These are phyloP conservation scores for Pipistrellus kuhlii DNA, from an alignment of 2,797 vertebrate genomes.

Conservation along the genomic window DNA sequence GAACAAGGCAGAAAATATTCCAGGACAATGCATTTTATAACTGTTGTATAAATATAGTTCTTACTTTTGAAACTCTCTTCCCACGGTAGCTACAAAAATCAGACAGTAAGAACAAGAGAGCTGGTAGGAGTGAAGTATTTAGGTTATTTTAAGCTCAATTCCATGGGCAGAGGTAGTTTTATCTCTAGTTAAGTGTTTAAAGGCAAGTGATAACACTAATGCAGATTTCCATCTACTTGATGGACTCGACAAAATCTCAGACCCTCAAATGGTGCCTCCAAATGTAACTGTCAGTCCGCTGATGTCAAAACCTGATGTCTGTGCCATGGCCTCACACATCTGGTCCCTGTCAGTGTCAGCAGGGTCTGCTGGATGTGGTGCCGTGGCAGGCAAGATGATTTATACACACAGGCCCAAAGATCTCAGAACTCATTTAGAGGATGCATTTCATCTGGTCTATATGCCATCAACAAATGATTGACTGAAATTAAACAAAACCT, in stretches of 20 bases:
- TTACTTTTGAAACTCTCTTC: constrained; percentile 26
- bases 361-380: constrained; percentile 69
- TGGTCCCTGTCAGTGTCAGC: constrained; percentile 72
- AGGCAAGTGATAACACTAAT: constrained; percentile 60
- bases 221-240: constrained; percentile 48
- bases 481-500: constrained; percentile 78
- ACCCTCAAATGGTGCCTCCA: constrained; percentile 59
- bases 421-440: constrained; percentile 60
- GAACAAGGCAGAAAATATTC: constrained; percentile 33
- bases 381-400: constrained; percentile 71
- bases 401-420: constrained; percentile 69
- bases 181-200: constrained; percentile 41
- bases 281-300: constrained; percentile 73
- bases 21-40: background rate
- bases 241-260: constrained; percentile 58
- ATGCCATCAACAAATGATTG: constrained; percentile 78
- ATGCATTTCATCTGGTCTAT: constrained; percentile 67
- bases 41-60: constrained; percentile 29
- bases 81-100: background rate
- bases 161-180: constrained; percentile 32
- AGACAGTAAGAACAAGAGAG: background rate
- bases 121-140: background rate
- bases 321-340: constrained; percentile 71
- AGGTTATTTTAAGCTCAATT: constrained; percentile 62
- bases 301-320: constrained; percentile 51